Evolutionary conservation across 2,113 vertebrate species (phyloP), one percentile per base, ranked within the genome.

Genomic region (Hoplias malabaricus): DNA sequence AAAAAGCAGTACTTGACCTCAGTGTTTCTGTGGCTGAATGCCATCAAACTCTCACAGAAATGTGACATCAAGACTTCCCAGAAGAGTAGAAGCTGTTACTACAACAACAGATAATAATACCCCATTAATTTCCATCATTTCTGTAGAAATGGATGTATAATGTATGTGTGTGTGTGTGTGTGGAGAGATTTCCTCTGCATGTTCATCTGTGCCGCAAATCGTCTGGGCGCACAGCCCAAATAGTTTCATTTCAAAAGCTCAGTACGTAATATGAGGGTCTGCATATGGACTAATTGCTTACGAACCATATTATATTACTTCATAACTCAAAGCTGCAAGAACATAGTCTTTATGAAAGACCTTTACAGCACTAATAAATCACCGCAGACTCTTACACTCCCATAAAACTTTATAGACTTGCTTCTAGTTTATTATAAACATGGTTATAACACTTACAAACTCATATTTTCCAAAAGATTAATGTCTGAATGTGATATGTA

Each of bases 321-420:
- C 42, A 46, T 46, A 46, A 46, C 42, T 46, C 42, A 46, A 9
- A 10, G 42, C 42, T 46, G 12, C 42, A 54, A 23, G 29, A 29
- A 19, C 57, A 33, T 21, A 8, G 2, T 61, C 25, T 40, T 73
- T 42, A 13, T 62, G 21, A 61, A 73, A n/a, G 23, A 33, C 16
- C 56, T 73, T 73, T 73, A 73, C 33, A 21, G 27, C 40, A 2
- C 4, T 12, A 46, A 21, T 73, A 73, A 73, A 46, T 62, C 40
- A 23, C 25, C 2, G 14, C 56, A 59, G 54, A 11, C 71, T 62
- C 56, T 48, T 48, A 73, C 19, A 48, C 19, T 56, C 38, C 34
- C 71, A 25, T 73, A 73, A 73, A 62, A 19, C 69, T 48, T 48
- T 48, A 72, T 42, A 72, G 56, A 72, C 50, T 11, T 8, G 48